A percentile compares a stretch with the other conserved stretches of the same genome.
Conservation (phyloP, 1,140 invertebrate species). For the Diorhabda elongata region DNA sequence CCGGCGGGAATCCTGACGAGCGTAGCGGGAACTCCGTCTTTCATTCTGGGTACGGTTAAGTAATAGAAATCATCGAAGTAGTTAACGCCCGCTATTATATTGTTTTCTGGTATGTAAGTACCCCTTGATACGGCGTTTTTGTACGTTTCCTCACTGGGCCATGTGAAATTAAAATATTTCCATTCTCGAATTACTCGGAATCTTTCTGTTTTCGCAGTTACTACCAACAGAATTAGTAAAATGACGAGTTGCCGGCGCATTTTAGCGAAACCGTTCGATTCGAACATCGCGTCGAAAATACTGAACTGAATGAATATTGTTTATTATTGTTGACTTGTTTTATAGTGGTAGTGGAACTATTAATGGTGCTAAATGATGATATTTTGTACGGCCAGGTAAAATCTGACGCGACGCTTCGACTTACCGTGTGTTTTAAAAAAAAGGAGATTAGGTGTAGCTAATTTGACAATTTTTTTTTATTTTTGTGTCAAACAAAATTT, state of each 20-base stretch:
- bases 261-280: not conserved
- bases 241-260: not conserved
- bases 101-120: conserved; percentile 58
- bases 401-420: no score
- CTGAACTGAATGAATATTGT: conserved; percentile 12
- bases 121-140: conserved; percentile 46
- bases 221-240: not conserved
- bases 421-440: no score
- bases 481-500: no score
- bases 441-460: no score
- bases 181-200: conserved; percentile 41
- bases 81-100: conserved; percentile 59
- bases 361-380: conserved; percentile 17
- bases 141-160: conserved; percentile 31
- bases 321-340: conserved; percentile 12
- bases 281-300: not conserved
- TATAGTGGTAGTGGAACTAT: conserved; percentile 11
- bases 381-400: conserved; percentile 11
- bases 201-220: conserved; percentile 12
- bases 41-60: conserved; percentile 61
- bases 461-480: no score
- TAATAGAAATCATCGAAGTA: conserved; percentile 60
- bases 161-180: conserved; percentile 44
- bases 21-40: conserved; percentile 62
- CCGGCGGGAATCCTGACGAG: conserved; percentile 55